phyloP scores from a whole-genome alignment of 2,113 vertebrate species.

The Amphilophus citrinellus region DNA sequence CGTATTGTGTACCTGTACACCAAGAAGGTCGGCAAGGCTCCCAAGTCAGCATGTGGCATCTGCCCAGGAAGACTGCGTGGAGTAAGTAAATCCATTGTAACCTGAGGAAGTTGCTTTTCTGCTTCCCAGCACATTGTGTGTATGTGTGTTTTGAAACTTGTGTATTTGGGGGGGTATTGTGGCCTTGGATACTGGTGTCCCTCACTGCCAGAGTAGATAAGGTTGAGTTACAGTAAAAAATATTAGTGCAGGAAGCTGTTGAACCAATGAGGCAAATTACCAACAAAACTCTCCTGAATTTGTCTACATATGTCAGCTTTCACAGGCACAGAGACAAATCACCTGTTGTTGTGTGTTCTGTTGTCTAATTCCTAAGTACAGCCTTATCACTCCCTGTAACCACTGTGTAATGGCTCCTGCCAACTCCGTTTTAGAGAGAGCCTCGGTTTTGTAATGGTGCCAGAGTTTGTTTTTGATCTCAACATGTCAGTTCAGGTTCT shows the following conservation, averaged over 20 bases:
- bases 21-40: slow-evolving; percentile 98
- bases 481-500: background rate
- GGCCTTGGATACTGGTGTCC: background rate
- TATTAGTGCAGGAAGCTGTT: background rate
- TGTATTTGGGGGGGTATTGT: background rate
- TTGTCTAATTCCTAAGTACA: background rate
- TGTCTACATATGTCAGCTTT: background rate
- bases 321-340: background rate
- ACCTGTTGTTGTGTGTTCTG: background rate
- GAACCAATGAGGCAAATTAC: rapidly evolving
- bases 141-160: background rate
- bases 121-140: background rate
- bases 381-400: background rate
- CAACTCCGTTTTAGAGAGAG: rapidly evolving
- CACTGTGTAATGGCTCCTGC: background rate
- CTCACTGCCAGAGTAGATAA: background rate
- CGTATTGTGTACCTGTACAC: slow-evolving; percentile 98
- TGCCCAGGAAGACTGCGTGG: slow-evolving; percentile 96
- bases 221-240: background rate
- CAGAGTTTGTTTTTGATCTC: background rate
- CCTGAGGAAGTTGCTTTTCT: background rate
- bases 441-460: background rate
- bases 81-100: slow-evolving; percentile 81
- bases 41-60: slow-evolving; percentile 97
- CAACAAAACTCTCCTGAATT: too few relatives aligned